These are phyloP conservation scores for Eulemur rubriventer DNA, from an alignment of 2,797 vertebrate species.

Conservation along the genomic window DNA sequence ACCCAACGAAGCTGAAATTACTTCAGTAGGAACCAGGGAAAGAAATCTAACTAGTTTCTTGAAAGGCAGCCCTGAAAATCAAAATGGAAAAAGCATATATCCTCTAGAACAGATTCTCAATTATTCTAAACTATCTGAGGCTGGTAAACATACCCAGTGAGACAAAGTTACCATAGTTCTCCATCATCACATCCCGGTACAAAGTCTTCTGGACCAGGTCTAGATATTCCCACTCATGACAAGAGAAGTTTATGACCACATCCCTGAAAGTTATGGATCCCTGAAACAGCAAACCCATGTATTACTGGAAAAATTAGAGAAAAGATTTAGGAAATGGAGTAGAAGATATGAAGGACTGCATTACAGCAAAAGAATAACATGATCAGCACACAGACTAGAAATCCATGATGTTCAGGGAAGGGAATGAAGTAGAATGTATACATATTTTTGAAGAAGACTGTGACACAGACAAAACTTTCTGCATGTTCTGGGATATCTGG, in stretches of 20 bases:
- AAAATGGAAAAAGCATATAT: background rate
- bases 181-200: slow-evolving; percentile 21
- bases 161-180: slow-evolving; percentile 46
- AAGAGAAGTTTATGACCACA: background rate
- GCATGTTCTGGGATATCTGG: background rate
- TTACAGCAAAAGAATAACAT: background rate
- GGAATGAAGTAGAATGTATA: background rate
- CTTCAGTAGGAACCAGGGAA: background rate
- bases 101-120: too few species aligned
- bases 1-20: background rate
- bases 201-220: background rate
- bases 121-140: background rate
- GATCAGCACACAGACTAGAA: background rate
- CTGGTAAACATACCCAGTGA: background rate
- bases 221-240: background rate
- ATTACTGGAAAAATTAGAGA: background rate
- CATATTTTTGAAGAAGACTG: background rate
- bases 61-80: background rate
- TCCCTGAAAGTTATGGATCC: slow-evolving; percentile 2
- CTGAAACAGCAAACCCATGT: background rate
- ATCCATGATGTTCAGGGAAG: background rate
- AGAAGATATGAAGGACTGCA: background rate
- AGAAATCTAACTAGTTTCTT: background rate
- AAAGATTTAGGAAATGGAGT: background rate
- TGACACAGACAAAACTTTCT: background rate